Evolutionary conservation across 1,140 invertebrate genomes (phyloP).

Genomic region (Elysia chlorotica): DNA sequence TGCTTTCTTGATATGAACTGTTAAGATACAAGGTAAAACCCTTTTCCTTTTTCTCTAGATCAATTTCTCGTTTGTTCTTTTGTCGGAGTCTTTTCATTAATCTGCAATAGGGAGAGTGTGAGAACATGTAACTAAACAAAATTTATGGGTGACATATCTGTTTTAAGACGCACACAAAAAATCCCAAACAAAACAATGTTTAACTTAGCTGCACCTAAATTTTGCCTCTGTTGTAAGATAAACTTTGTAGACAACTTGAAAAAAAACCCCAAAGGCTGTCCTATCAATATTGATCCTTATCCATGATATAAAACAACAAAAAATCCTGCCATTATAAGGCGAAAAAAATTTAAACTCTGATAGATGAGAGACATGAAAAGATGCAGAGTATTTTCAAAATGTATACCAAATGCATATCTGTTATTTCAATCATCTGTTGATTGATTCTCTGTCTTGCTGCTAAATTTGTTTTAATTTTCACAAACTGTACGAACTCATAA

Average conservation of each 20-base stretch:
- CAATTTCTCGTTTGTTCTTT: conserved; percentile 51
- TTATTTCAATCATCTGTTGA: too few relatives aligned
- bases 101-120: conserved; percentile 36
- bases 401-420: background rate
- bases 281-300: too few relatives aligned
- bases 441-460: too few relatives aligned
- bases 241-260: background rate
- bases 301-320: too few relatives aligned
- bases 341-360: background rate
- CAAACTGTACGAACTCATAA: background rate
- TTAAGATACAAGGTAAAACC: conserved; percentile 61
- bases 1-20: conserved; percentile 44
- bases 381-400: background rate
- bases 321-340: background rate
- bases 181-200: background rate
- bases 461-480: background rate
- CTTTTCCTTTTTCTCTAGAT: conserved; percentile 58
- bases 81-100: conserved; percentile 47
- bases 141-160: too few relatives aligned
- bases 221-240: background rate
- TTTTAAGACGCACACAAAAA: background rate
- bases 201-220: background rate
- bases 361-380: background rate
- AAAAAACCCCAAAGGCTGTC: too few relatives aligned
- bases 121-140: too few relatives aligned